Percentiles rank a stretch among this genome's conserved stretches.
Evolutionary conservation across 2,888 invertebrate species (phyloP).

Genomic region (Rhagophthalmus giganteus): DNA sequence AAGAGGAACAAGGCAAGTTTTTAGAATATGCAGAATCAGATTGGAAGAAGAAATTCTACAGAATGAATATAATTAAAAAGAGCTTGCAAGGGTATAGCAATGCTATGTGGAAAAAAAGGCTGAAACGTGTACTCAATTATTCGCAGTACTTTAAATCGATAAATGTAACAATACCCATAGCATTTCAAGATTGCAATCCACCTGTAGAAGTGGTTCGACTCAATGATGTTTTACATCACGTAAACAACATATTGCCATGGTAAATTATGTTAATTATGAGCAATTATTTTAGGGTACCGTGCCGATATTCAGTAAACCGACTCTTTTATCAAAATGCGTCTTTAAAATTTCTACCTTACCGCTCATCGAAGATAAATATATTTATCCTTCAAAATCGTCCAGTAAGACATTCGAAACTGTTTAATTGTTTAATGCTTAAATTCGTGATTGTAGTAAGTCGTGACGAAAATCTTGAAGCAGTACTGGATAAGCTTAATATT

Average conservation of each 20-base stretch:
- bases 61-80: constrained; percentile 11
- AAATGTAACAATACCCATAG: constrained; percentile 34
- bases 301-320: background rate
- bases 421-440: too few relatives aligned
- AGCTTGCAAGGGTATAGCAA: constrained; percentile 23
- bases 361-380: background rate
- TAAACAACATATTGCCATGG: too few relatives aligned
- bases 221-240: constrained; percentile 39
- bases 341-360: background rate
- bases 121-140: constrained; percentile 34
- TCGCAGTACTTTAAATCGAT: constrained; percentile 39
- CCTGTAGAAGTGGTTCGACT: constrained; percentile 37
- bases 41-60: constrained; percentile 24
- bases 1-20: constrained; percentile 36
- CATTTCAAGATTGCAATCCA: constrained; percentile 35
- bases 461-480: constrained; percentile 41
- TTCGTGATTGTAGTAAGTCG: constrained; percentile 42
- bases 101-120: constrained; percentile 34
- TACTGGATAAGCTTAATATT: constrained; percentile 39
- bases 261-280: too few relatives aligned
- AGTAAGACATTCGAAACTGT: too few relatives aligned
- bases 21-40: constrained; percentile 25
- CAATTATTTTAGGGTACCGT: background rate
- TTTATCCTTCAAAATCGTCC: too few relatives aligned
- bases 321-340: background rate